Evolutionary conservation across 2,797 vertebrate species (phyloP).

Genomic region (Artibeus jamaicensis): DNA sequence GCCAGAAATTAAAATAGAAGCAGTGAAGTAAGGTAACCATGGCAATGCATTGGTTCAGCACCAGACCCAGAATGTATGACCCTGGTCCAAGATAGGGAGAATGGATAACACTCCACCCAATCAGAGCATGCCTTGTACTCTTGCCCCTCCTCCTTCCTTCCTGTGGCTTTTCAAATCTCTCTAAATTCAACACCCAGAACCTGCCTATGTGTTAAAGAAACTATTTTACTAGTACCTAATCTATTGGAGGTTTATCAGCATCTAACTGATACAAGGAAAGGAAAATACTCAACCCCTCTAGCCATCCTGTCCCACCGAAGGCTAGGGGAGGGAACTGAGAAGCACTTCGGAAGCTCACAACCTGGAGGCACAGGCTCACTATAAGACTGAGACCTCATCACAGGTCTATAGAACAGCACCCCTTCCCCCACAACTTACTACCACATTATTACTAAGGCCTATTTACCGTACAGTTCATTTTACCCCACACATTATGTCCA

Average conservation of each 20-base stretch:
- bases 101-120: constrained; percentile 53
- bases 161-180: constrained; percentile 70
- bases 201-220: not conserved
- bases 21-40: not conserved
- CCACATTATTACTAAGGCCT: not conserved
- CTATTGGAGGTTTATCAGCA: not conserved
- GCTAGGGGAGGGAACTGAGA: no score
- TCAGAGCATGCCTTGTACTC: not conserved
- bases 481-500: not conserved
- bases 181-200: constrained; percentile 73
- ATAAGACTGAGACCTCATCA: not conserved
- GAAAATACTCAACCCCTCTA: not conserved
- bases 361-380: no score
- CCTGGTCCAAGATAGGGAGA: not conserved
- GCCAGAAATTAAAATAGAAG: not conserved
- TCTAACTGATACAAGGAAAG: not conserved
- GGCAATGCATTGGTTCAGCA: not conserved
- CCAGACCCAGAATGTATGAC: not conserved
- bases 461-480: not conserved
- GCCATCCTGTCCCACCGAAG: no score
- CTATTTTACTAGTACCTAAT: not conserved
- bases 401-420: not conserved
- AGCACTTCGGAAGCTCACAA: no score
- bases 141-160: constrained; percentile 39
- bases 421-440: not conserved